These are phyloP conservation scores for Siniperca chuatsi DNA, from an alignment of 2,113 vertebrate genomes.

Conservation along the genomic window DNA sequence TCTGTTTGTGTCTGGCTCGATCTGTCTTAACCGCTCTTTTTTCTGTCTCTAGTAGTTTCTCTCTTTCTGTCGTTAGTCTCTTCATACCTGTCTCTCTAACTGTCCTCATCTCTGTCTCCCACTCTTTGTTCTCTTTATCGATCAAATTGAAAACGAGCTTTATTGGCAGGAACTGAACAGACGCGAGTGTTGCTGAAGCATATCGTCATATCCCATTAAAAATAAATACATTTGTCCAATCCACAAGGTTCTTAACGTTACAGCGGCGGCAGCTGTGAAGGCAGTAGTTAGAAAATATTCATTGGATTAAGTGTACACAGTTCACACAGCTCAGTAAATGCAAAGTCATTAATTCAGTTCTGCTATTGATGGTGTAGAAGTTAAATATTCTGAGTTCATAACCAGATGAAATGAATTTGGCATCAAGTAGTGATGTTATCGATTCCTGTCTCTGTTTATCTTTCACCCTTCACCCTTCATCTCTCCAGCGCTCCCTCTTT, in stretches of 20 bases:
- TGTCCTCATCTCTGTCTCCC: background rate
- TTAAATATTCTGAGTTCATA: conserved; percentile 39
- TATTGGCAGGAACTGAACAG: background rate
- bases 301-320: background rate
- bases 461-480: conserved; percentile 10
- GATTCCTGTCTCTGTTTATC: conserved; percentile 44
- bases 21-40: background rate
- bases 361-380: background rate
- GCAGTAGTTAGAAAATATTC: background rate
- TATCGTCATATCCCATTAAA: conserved; percentile 15
- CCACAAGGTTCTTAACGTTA: background rate
- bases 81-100: no score
- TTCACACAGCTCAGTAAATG: background rate
- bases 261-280: background rate
- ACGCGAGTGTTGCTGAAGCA: background rate
- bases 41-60: background rate
- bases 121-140: background rate
- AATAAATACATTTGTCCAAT: background rate
- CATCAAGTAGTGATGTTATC: conserved; percentile 18
- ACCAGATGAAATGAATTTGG: conserved; percentile 47
- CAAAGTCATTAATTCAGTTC: background rate
- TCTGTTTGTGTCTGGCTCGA: background rate
- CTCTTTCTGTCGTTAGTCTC: background rate
- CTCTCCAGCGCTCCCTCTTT: background rate
- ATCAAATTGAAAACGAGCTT: background rate